Conservation (phyloP, 2,797 vertebrate genomes). For the Malacoctenus gilli region DNA sequence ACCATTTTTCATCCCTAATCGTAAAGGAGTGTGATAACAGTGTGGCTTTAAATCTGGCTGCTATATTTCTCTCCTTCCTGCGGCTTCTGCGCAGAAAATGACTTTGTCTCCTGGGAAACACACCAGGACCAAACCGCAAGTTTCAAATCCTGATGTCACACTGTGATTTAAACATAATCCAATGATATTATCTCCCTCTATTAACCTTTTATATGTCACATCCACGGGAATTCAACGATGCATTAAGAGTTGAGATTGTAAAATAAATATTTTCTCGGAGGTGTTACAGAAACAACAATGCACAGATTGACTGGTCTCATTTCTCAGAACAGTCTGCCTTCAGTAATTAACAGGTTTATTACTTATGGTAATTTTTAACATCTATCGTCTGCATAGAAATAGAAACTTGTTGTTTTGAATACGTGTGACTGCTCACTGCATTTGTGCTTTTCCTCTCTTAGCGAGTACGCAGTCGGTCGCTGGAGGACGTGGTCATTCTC, state of each 20-base stretch:
- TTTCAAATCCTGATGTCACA: not conserved
- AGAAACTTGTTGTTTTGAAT: no score
- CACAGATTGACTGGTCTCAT: no score
- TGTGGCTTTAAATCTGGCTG: constrained; percentile 47
- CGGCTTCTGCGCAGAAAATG: constrained; percentile 13
- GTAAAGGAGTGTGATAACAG: constrained; percentile 38
- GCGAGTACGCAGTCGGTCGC: constrained; percentile 90
- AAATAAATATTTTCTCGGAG: not conserved
- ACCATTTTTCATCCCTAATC: constrained; percentile 49
- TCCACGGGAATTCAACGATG: not conserved
- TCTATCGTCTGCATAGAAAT: no score
- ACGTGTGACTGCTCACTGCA: no score
- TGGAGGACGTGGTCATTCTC: constrained; percentile 96
- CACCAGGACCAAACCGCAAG: constrained; percentile 1
- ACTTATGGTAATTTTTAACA: no score
- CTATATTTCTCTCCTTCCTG: constrained; percentile 20
- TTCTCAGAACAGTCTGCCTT: no score
- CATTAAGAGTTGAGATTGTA: not conserved
- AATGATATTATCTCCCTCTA: not conserved
- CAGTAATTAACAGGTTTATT: no score
- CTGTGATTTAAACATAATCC: not conserved
- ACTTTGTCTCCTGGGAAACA: constrained; percentile 26
- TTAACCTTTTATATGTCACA: not conserved
- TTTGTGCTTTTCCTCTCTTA: constrained; percentile 51
- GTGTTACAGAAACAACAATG: not conserved